phyloP scores from a whole-genome alignment of 2,888 invertebrate species.

The Dicranocentrus wangi region DNA sequence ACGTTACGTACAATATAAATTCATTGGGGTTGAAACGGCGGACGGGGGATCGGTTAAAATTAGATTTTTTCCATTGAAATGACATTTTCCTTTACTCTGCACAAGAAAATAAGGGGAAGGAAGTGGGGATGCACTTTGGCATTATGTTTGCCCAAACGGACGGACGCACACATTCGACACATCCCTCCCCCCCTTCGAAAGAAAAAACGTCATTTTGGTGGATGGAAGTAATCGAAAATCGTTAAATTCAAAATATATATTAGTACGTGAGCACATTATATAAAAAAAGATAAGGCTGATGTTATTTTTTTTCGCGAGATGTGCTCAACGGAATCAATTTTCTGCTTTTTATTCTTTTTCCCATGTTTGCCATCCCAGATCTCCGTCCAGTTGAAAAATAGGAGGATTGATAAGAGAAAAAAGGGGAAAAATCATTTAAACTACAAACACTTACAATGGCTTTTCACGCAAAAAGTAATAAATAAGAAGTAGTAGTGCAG shows the following conservation, averaged over 20 bases:
- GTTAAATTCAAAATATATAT: slow-evolving; percentile 61
- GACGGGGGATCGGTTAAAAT: slow-evolving; percentile 58
- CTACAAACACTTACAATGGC: not conserved
- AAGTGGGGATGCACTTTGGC: too few species aligned
- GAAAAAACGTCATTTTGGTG: not conserved
- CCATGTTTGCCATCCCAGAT: too few species aligned
- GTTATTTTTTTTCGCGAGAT: slow-evolving; percentile 21
- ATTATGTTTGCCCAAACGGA: not conserved
- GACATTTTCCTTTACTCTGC: slow-evolving; percentile 54
- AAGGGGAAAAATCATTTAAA: slow-evolving; percentile 51
- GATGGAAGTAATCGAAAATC: slow-evolving; percentile 45
- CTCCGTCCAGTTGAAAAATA: slow-evolving; percentile 32
- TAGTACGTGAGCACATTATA: slow-evolving; percentile 57
- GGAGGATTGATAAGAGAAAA: slow-evolving; percentile 35
- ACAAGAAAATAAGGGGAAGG: too few species aligned
- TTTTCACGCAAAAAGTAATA: slow-evolving; percentile 32
- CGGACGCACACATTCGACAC: not conserved
- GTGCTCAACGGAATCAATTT: slow-evolving; percentile 47
- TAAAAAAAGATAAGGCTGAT: slow-evolving; percentile 48
- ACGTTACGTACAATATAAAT: slow-evolving; percentile 39
- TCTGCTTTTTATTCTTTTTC: slow-evolving; percentile 42
- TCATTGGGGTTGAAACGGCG: slow-evolving; percentile 49
- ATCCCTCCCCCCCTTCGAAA: not conserved
- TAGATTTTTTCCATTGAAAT: slow-evolving; percentile 52
- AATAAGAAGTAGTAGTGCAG: not conserved